Evolutionary conservation across 2,888 invertebrate species (phyloP).

Genomic region (Drosophila algonquin): DNA sequence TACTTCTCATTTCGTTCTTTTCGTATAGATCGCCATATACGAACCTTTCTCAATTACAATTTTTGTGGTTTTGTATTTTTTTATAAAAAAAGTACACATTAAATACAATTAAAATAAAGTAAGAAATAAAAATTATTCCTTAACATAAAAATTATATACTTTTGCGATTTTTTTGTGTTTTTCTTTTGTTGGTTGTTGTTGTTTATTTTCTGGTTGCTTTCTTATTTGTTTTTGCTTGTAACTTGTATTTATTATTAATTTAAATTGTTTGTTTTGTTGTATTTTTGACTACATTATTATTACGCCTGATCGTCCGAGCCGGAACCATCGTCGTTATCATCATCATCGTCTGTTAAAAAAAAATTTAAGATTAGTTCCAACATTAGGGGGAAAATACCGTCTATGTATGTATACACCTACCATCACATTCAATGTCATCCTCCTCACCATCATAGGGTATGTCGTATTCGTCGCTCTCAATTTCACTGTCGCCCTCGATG

Average conservation of each 20-base stretch:
- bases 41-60: conserved; percentile 64
- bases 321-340: conserved; percentile 83
- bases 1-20: conserved; percentile 67
- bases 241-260: conserved; percentile 80
- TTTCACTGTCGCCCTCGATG: conserved; percentile 83
- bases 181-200: conserved; percentile 76
- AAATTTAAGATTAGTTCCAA: conserved; percentile 13
- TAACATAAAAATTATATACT: conserved; percentile 82
- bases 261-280: conserved; percentile 76
- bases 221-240: conserved; percentile 74
- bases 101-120: conserved; percentile 83
- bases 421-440: conserved; percentile 82
- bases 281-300: conserved; percentile 84
- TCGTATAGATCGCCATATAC: conserved; percentile 59
- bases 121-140: conserved; percentile 84
- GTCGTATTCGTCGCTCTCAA: conserved; percentile 83
- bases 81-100: conserved; percentile 83
- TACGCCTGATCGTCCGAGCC: conserved; percentile 84
- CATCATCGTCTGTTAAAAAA: conserved; percentile 80
- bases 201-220: conserved; percentile 72
- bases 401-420: conserved; percentile 52
- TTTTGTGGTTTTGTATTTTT: conserved; percentile 75
- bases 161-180: conserved; percentile 79
- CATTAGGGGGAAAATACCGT: rapidly evolving
- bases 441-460: conserved; percentile 83